phyloP scores from a whole-genome alignment of 1,140 invertebrate genomes.

The Sycobia sp. region DNA sequence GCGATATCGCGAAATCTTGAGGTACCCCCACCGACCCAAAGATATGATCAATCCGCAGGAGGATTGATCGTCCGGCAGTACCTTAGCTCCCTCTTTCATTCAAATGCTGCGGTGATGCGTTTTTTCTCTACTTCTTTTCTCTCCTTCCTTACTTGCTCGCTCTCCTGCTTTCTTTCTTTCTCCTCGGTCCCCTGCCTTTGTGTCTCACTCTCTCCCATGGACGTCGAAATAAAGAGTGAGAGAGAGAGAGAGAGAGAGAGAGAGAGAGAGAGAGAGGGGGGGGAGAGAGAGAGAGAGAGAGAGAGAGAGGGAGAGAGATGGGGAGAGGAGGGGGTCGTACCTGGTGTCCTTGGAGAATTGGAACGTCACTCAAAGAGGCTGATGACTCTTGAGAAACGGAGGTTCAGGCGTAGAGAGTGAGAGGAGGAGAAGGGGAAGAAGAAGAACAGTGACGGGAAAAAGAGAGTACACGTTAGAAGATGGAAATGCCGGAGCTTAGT shows the following conservation, averaged over 20 bases:
- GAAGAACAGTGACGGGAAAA: slow-evolving; percentile 10
- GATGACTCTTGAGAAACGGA: slow-evolving; percentile 19
- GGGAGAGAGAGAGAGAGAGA: background rate
- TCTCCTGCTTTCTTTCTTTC: too few relatives aligned
- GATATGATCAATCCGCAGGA: slow-evolving; percentile 40
- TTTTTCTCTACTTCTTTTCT: slow-evolving; percentile 31
- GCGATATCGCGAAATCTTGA: slow-evolving; percentile 49
- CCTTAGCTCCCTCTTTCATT: slow-evolving; percentile 35
- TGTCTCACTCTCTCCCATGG: slow-evolving; percentile 1
- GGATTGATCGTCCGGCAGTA: slow-evolving; percentile 37
- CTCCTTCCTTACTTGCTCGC: slow-evolving; percentile 4
- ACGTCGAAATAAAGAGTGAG: too few relatives aligned
- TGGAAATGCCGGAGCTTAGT: slow-evolving; percentile 27
- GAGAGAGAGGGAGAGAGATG: too few relatives aligned
- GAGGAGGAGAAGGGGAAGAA: background rate
- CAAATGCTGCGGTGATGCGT: slow-evolving; percentile 36
- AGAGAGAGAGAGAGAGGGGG: background rate
- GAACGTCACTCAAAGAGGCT: slow-evolving; percentile 31
- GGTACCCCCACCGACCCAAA: slow-evolving; percentile 31
- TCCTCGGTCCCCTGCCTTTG: background rate
- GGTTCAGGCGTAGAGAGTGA: background rate
- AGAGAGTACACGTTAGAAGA: slow-evolving; percentile 1
- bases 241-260: background rate
- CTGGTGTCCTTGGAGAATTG: slow-evolving; percentile 35
- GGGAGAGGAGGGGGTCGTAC: slow-evolving; percentile 12